Evolutionary conservation across 2,888 invertebrate species (phyloP).

Genomic region (Dinocampus coccinellae): DNA sequence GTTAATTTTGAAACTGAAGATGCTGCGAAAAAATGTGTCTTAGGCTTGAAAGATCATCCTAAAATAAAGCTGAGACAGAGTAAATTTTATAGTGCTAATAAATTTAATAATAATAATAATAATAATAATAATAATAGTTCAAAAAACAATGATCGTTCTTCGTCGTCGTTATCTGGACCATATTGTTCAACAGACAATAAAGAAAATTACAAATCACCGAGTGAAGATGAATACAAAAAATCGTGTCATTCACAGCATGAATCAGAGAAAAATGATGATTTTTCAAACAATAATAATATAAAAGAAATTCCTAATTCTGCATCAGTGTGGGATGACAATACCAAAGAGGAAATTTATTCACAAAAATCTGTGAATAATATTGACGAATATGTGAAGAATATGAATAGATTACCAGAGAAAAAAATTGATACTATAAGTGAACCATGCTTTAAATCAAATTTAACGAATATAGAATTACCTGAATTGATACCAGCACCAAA

Average conservation of each 20-base stretch:
- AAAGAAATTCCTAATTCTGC: too few species aligned
- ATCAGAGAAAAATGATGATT: not conserved
- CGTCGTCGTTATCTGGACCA: not conserved
- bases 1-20: constrained; percentile 45
- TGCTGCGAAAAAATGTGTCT: constrained; percentile 37
- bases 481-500: not conserved
- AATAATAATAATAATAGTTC: not conserved
- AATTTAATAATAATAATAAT: constrained; percentile 3
- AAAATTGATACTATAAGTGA: too few species aligned
- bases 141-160: not conserved
- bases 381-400: too few species aligned
- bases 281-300: too few species aligned
- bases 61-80: constrained; percentile 25
- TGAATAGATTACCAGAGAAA: too few species aligned
- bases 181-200: not conserved
- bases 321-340: too few species aligned
- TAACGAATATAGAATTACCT: not conserved
- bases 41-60: constrained; percentile 31
- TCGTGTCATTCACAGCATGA: not conserved
- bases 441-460: not conserved
- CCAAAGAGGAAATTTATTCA: too few species aligned
- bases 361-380: too few species aligned
- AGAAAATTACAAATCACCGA: not conserved
- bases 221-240: not conserved
- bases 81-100: not conserved